A percentile compares a stretch with the other conserved stretches of the same genome.
Evolutionary conservation across 2,113 vertebrate genomes (phyloP).

Genomic region (Eolophus roseicapilla): DNA sequence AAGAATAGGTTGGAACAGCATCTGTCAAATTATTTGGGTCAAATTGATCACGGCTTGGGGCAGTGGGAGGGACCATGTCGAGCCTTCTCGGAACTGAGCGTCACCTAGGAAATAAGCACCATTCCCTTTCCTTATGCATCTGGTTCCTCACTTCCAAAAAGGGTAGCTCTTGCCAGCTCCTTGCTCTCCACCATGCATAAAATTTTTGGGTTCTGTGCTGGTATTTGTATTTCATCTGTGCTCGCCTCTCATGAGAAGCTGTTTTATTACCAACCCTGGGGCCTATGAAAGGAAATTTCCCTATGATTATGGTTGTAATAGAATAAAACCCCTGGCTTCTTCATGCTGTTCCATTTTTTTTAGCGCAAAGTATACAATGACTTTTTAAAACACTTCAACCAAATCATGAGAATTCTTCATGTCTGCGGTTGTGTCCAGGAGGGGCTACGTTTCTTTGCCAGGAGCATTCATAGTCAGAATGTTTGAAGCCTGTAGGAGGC

Average conservation of each 20-base stretch:
- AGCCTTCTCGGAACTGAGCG: background rate
- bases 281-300: background rate
- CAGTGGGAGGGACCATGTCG: background rate
- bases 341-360: background rate
- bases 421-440: background rate
- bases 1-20: background rate
- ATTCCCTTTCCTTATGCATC: background rate
- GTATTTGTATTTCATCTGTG: background rate
- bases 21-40: slow-evolving; percentile 25
- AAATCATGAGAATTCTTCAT: background rate
- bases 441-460: background rate
- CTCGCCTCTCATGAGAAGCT: background rate
- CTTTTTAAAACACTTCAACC: background rate
- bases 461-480: background rate
- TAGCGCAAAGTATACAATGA: background rate
- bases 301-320: background rate
- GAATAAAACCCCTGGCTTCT: background rate
- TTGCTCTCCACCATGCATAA: background rate
- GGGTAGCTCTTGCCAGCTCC: background rate
- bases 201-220: background rate
- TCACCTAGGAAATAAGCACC: background rate
- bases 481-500: background rate
- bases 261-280: background rate
- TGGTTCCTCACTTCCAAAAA: background rate
- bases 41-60: background rate